Evolutionary conservation across 2,888 invertebrate species (phyloP).

Genomic region (Embidobia sp.): DNA sequence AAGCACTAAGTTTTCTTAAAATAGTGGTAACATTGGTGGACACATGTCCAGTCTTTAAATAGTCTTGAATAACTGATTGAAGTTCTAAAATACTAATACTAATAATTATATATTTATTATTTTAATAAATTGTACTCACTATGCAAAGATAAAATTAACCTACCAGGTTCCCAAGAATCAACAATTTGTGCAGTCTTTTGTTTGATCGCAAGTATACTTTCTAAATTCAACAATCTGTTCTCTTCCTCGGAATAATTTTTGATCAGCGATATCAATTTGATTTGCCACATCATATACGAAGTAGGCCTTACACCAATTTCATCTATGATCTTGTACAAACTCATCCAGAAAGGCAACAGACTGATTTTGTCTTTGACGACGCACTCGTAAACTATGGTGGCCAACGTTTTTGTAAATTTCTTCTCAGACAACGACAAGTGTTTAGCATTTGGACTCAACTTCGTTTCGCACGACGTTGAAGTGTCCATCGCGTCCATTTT

Average conservation of each 20-base stretch:
- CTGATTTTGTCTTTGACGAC: conserved; percentile 90
- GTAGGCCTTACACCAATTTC: conserved; percentile 83
- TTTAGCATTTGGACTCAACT: conserved; percentile 35
- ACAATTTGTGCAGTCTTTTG: conserved; percentile 83
- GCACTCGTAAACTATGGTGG: conserved; percentile 88
- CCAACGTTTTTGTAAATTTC: conserved; percentile 76
- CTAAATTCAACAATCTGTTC: conserved; percentile 84
- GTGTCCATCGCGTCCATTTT: conserved; percentile 75
- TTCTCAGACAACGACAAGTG: conserved; percentile 72
- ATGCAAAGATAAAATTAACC: neutral
- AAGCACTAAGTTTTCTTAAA: conserved; percentile 83
- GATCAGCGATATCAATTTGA: conserved; percentile 85
- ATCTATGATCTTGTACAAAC: conserved; percentile 83
- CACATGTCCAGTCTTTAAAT: conserved; percentile 82
- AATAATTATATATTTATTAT: neutral
- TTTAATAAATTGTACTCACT: too few species aligned
- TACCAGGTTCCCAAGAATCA: conserved; percentile 83
- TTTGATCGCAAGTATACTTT: conserved; percentile 85
- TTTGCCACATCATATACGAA: conserved; percentile 87
- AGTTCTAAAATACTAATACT: conserved; percentile 75
- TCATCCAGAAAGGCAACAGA: conserved; percentile 88
- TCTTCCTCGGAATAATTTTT: conserved; percentile 78
- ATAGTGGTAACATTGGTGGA: conserved; percentile 76
- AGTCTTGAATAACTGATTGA: conserved; percentile 82
- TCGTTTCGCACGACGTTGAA: conserved; percentile 46